Base-by-base conservation (phyloP, 2,797 vertebrate species). In the Periophthalmus magnuspinnatus region DNA sequence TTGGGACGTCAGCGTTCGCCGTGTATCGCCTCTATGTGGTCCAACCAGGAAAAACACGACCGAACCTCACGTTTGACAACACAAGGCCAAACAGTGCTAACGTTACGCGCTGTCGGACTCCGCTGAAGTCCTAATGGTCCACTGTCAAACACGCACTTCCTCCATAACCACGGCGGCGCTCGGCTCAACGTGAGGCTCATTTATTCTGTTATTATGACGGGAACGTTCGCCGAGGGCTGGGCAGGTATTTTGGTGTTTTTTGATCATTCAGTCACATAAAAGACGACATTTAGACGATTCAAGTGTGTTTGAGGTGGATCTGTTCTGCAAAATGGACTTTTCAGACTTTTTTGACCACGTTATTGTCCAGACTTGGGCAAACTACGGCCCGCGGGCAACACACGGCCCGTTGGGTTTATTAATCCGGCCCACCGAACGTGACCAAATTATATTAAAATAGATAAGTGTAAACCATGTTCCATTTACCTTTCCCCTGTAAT, bases 21-120 rank as follows among this genome's bases (percentile, higher is more conserved):
- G 77, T 80, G 71, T 60, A 78, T 64, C 58, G 79, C 81, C 76
- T 77, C 68, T 0, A 64, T 82, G 85, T 77, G 84, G 83, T 89
- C 67, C 55, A 79, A 82, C 62, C 48, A 77, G 72, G 68, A 77
- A 84, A 86, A 84, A 83, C 63, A 79, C 22, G 58, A 82, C 69
- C 55, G 58, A 74, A 65, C 36, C 68, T 73, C 67, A 24, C 48
- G 58, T 77, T 76, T 83, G 88, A 90, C 89, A 87, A 78, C 72
- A 84, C 89, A 86, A 91, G 90, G 90, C 83, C 89, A 89, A 89
- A 86, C 28, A 69, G 69, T 7, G 80, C 65, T 83, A 75, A 66
- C 76, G 76, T 89, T 86, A 74, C 78, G 68, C 64, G 52, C 70
- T 8, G 14, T n/a, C 70, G 66, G 78, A 72, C 84, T 87, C 70